Percentiles rank a stretch among this genome's conserved stretches.
phyloP scores from a whole-genome alignment of 2,113 vertebrate genomes.

The Ptyas mucosa region DNA sequence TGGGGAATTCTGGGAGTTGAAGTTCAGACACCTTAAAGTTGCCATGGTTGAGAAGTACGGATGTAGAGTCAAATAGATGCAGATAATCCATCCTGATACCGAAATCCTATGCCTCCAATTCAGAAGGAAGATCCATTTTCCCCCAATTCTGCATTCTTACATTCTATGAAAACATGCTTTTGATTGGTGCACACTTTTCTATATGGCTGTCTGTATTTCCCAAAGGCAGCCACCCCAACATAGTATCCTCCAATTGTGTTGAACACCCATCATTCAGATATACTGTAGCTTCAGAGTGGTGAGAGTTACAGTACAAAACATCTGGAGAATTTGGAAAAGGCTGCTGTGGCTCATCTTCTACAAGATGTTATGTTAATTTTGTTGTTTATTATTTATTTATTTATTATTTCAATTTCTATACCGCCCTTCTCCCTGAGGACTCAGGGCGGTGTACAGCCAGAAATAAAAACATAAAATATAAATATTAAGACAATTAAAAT shows the following conservation, averaged over 20 bases:
- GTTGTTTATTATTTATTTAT: too few species aligned
- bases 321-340: background rate
- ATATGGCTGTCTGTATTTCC: background rate
- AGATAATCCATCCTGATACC: background rate
- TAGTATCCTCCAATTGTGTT: background rate
- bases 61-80: background rate
- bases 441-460: too few species aligned
- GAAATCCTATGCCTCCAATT: background rate
- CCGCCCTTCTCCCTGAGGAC: too few species aligned
- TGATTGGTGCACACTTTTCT: background rate
- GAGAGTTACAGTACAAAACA: background rate
- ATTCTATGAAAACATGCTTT: background rate
- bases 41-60: background rate
- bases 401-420: too few species aligned
- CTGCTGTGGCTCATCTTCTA: background rate
- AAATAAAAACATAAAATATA: too few species aligned
- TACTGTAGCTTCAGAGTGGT: background rate
- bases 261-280: background rate
- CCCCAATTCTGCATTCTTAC: background rate
- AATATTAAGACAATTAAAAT: too few species aligned
- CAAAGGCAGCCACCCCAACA: background rate
- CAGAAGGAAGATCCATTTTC: background rate
- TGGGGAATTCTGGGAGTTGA: background rate
- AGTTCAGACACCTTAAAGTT: background rate
- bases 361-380: background rate